Conservation (phyloP, 2,113 vertebrate species). For the Erythrolamprus reginae region DNA sequence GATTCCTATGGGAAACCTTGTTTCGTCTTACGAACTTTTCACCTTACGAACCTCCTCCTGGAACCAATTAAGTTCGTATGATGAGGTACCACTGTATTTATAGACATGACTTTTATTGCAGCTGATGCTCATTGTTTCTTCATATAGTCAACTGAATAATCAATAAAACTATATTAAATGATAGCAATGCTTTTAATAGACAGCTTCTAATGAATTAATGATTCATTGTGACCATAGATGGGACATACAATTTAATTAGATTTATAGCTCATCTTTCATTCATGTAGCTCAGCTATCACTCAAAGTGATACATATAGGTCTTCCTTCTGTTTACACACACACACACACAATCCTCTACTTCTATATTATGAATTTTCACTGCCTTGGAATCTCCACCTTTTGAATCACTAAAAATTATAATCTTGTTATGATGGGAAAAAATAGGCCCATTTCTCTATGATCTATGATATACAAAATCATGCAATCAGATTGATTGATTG, state of each 20-base stretch:
- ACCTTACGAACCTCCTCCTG: no score
- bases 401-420: background rate
- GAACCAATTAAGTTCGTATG: no score
- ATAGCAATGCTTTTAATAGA: background rate
- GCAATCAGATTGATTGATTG: no score
- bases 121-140: background rate
- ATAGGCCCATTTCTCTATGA: no score
- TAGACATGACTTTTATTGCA: background rate
- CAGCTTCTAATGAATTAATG: background rate
- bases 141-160: background rate
- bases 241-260: background rate
- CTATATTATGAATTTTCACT: background rate
- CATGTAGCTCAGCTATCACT: no score
- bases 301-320: background rate
- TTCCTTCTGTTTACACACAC: background rate
- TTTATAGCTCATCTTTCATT: background rate
- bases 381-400: background rate
- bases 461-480: background rate
- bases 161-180: background rate
- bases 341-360: background rate
- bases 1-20: no score
- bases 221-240: background rate
- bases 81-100: no score
- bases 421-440: no score
- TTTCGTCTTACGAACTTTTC: no score